phyloP scores from a whole-genome alignment of 2,888 invertebrate genomes.

The Cephus pygmeus region DNA sequence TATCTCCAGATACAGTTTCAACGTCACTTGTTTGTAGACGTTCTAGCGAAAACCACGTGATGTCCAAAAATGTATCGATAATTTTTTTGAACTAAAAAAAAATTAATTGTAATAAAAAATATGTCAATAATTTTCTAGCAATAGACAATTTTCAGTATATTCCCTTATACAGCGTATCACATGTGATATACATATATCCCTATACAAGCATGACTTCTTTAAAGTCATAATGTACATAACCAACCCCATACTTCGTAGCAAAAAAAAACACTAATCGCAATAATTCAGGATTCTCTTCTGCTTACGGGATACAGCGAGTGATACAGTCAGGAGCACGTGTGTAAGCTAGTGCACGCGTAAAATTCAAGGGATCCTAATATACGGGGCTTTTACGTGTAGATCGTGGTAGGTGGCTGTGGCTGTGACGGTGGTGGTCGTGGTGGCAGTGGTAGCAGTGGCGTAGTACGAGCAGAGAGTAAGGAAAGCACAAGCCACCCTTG shows the following conservation, averaged over 20 bases:
- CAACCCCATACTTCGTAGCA: not conserved
- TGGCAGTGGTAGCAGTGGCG: not conserved
- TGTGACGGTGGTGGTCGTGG: not conserved
- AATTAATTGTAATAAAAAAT: not conserved
- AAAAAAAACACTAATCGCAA: not conserved
- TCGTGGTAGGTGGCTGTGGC: not conserved
- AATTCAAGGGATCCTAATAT: not conserved
- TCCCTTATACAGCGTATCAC: not conserved
- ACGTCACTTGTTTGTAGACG: not conserved
- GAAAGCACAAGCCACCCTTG: slow-evolving; percentile 44
- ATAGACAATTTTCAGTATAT: not conserved
- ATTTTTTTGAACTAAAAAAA: not conserved
- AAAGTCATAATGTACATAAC: not conserved
- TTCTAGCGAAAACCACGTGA: not conserved
- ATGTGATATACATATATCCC: not conserved
- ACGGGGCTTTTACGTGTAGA: not conserved
- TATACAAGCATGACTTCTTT: not conserved
- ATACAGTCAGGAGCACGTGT: not conserved
- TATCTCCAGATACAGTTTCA: not conserved
- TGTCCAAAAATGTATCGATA: not conserved
- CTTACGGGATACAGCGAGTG: not conserved
- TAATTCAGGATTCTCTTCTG: not conserved
- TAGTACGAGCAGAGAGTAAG: slow-evolving; percentile 12
- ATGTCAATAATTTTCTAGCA: not conserved
- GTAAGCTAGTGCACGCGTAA: not conserved